These are phyloP conservation scores for Ruditapes philippinarum DNA, from an alignment of 1,140 invertebrate genomes.

Conservation along the genomic window DNA sequence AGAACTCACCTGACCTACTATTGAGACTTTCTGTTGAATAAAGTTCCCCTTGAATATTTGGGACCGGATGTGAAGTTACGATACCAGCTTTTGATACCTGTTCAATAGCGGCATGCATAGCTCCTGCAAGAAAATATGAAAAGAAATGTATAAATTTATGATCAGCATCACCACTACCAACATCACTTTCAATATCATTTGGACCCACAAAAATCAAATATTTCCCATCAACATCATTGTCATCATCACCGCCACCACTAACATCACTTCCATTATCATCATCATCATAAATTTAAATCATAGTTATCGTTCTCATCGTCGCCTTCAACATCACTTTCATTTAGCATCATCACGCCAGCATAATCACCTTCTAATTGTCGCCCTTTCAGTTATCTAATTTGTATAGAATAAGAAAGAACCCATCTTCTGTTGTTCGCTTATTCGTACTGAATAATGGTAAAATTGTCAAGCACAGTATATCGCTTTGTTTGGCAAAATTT, in stretches of 20 bases:
- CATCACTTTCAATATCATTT: background rate
- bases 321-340: no score
- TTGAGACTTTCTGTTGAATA: background rate
- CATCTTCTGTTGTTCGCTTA: no score
- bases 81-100: constrained; percentile 27
- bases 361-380: no score
- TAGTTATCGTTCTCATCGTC: background rate
- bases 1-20: constrained; percentile 25
- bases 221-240: no score
- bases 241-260: no score
- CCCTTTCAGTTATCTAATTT: no score
- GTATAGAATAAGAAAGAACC: no score
- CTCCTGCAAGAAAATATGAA: constrained; percentile 8
- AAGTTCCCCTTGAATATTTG: constrained; percentile 2
- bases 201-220: background rate
- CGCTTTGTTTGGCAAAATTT: no score
- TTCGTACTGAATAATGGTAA: no score
- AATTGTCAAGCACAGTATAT: no score
- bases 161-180: background rate
- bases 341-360: no score
- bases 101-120: constrained; percentile 42
- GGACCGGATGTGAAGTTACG: constrained; percentile 26
- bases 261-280: background rate
- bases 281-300: background rate
- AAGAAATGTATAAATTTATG: no score